These are phyloP conservation scores for Dioctria linearis DNA, from an alignment of 2,888 invertebrate species.

Conservation along the genomic window DNA sequence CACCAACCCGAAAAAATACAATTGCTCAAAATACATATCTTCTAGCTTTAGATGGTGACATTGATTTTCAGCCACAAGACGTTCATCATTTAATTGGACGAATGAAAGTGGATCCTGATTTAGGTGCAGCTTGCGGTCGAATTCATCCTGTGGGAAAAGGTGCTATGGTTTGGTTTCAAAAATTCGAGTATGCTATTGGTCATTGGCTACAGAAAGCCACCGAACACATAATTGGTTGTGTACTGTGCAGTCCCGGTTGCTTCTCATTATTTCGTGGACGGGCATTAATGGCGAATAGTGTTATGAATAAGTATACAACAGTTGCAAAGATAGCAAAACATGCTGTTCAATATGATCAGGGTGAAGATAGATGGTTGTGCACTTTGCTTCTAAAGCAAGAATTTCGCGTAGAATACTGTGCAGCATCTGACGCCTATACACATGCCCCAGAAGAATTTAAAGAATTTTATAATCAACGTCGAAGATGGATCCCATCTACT, in stretches of 20 bases:
- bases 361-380: slow-evolving; percentile 98
- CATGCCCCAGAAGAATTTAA: slow-evolving; percentile 93
- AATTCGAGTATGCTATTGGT: slow-evolving; percentile 92
- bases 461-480: slow-evolving; percentile 94
- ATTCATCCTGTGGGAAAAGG: slow-evolving; percentile 90
- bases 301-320: slow-evolving; percentile 90
- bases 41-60: slow-evolving; percentile 89
- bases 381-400: slow-evolving; percentile 92
- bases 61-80: slow-evolving; percentile 87
- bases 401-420: slow-evolving; percentile 93
- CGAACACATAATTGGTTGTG: slow-evolving; percentile 91
- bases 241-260: slow-evolving; percentile 93
- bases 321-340: slow-evolving; percentile 84
- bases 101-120: slow-evolving; percentile 86
- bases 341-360: slow-evolving; percentile 94
- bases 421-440: slow-evolving; percentile 95
- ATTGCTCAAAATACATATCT: slow-evolving; percentile 88
- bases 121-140: slow-evolving; percentile 91
- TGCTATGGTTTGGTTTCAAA: slow-evolving; percentile 89
- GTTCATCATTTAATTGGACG: slow-evolving; percentile 85
- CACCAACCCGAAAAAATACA: slow-evolving; percentile 73
- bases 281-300: slow-evolving; percentile 91
- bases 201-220: slow-evolving; percentile 96
- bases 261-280: slow-evolving; percentile 92
- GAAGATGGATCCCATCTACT: slow-evolving; percentile 97